Percentiles rank a stretch among this genome's conserved stretches.
phyloP scores from a whole-genome alignment of 2,888 invertebrate species.

The Hemaris fuciformis region DNA sequence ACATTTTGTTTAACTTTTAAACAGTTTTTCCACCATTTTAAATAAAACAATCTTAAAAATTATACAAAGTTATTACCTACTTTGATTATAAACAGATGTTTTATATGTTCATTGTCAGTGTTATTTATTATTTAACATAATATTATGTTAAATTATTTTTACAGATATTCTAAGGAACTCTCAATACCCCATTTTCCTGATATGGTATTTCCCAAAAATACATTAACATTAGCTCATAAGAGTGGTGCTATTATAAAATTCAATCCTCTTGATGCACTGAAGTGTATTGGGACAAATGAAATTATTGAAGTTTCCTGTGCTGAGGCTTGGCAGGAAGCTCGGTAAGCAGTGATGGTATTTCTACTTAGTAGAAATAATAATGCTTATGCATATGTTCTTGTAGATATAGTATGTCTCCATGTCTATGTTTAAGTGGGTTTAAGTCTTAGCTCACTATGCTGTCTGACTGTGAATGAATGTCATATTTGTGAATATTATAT shows the following conservation, averaged over 20 bases:
- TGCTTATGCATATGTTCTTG: no score
- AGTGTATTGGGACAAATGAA: constrained; percentile 87
- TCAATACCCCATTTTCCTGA: constrained; percentile 97
- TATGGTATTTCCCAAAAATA: constrained; percentile 98
- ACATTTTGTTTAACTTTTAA: background rate
- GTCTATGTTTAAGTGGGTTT: no score
- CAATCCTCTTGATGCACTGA: constrained; percentile 94
- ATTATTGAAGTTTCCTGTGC: constrained; percentile 93
- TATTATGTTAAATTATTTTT: constrained; percentile 35
- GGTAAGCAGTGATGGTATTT: constrained; percentile 83
- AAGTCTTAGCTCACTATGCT: no score
- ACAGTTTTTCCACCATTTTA: background rate
- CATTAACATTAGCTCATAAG: constrained; percentile 85
- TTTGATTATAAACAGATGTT: no score
- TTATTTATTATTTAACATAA: background rate
- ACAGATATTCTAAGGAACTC: constrained; percentile 86
- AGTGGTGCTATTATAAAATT: constrained; percentile 89
- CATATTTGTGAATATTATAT: no score
- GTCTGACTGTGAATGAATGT: no score
- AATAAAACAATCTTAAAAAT: no score
- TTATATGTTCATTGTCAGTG: no score
- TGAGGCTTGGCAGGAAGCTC: constrained; percentile 94
- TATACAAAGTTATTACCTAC: no score
- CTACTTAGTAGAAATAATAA: no score
- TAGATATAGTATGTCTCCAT: no score